Base-by-base conservation (phyloP, 1,140 invertebrate genomes). In the Diabrotica virgifera region DNA sequence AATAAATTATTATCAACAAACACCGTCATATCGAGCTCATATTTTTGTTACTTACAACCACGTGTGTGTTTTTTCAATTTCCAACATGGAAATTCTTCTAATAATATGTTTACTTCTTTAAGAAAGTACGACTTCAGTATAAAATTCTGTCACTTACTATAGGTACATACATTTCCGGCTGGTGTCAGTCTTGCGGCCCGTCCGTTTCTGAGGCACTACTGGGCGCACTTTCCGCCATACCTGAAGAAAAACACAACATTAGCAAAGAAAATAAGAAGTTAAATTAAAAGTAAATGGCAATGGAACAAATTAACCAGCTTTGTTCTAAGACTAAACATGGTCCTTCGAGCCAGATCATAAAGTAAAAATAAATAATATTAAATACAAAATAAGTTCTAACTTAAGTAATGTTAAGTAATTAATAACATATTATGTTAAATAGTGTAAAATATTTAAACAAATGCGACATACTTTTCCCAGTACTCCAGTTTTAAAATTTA, bases 121-220 rank as follows among this genome's bases (percentile, higher is more conserved):
- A 24, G 36, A 57, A 57, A 36, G 55, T 67, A 65, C 55, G 53
- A 50, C 38, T 61, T 75, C 68, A 72, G 66, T 74, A 76, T 71
- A 76, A 76, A 75, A 73, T 72, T 68, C 72, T 71, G 63, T 70
- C 71, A 72, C 62, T 74, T 74, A 74, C 68, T 60, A 71, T 74
- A 71, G 67, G 57, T 75, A 73, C 60, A 10, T 14, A 55, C 53
- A 10, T 55, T 55, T 55, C 53, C 12, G 60, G 60, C 38, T 54
- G 73, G 69, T 74, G 76, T 78, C 78, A 79, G 78, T 78, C 77
- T 75, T 78, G 77, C 60, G 72, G 70, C 62, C 71, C 73, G 67
- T 79, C 78, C 60, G 75, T 72, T 58, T 76, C 75, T 60, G 76
- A 75, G 72, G 72, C 74, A 72, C 77, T 77, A 62, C 72, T 68